Conservation (phyloP, 2,888 invertebrate genomes). For the Leptopterna dolabrata region DNA sequence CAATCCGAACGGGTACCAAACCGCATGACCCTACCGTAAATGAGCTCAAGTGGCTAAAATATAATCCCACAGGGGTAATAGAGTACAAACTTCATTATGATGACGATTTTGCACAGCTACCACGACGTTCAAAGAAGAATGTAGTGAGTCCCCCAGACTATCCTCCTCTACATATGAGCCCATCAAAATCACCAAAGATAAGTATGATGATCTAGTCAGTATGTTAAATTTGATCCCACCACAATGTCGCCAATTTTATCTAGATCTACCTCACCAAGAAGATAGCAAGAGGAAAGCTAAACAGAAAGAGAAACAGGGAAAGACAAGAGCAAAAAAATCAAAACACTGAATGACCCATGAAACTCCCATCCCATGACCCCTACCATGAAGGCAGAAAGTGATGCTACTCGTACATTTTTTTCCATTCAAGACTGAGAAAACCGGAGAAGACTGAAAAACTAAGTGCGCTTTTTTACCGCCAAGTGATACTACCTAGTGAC, state of each 20-base stretch:
- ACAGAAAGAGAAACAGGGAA: neutral
- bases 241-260: neutral
- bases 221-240: neutral
- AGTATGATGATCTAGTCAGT: neutral
- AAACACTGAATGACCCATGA: neutral
- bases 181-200: neutral
- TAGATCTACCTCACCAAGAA: neutral
- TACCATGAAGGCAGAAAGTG: too few relatives aligned
- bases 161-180: neutral
- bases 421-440: too few relatives aligned
- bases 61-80: neutral
- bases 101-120: neutral
- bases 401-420: too few relatives aligned
- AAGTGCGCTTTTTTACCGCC: neutral
- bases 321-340: neutral
- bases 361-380: too few relatives aligned
- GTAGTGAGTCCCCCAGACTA: neutral
- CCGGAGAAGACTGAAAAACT: neutral
- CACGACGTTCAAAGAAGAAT: constrained; percentile 27
- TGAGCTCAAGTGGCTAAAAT: constrained; percentile 22
- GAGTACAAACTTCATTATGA: constrained; percentile 17
- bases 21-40: constrained; percentile 24
- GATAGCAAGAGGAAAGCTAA: neutral
- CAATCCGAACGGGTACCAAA: constrained; percentile 35
- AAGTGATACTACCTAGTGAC: neutral